These are phyloP conservation scores for Acropora tenuis DNA, from an alignment of 64 coral and sea anemone species.

Conservation along the genomic window DNA sequence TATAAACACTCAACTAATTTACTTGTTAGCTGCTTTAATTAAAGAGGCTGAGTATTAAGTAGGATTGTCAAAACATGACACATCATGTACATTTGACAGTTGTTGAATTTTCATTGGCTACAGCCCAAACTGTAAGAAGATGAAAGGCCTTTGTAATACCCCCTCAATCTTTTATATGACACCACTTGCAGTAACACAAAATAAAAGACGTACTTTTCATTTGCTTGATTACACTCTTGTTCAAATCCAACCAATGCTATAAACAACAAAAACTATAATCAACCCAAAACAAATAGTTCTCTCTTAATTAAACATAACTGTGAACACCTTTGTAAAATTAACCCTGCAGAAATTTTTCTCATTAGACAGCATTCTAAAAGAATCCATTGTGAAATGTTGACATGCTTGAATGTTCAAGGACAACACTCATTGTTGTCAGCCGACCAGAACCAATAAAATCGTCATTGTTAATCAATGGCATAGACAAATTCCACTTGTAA, in stretches of 20 bases:
- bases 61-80: background rate
- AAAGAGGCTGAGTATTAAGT: too few relatives aligned
- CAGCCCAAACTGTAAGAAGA: background rate
- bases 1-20: background rate
- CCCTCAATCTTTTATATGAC: too few relatives aligned
- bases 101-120: background rate
- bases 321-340: too few relatives aligned
- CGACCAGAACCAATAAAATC: too few relatives aligned
- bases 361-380: too few relatives aligned
- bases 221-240: conserved; percentile 76
- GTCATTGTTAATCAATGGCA: too few relatives aligned
- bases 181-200: background rate
- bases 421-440: background rate
- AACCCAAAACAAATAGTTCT: too few relatives aligned
- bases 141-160: background rate
- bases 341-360: too few relatives aligned
- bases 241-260: conserved; percentile 81
- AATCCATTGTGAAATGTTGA: background rate
- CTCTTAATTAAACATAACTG: too few relatives aligned
- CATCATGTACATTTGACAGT: background rate
- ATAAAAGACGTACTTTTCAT: conserved; percentile 80
- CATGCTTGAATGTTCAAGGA: background rate
- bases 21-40: too few relatives aligned
- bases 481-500: too few relatives aligned
- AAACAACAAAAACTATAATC: conserved; percentile 19